Evolutionary conservation across 1,140 invertebrate species (phyloP).

Genomic region (Capitella teleta): DNA sequence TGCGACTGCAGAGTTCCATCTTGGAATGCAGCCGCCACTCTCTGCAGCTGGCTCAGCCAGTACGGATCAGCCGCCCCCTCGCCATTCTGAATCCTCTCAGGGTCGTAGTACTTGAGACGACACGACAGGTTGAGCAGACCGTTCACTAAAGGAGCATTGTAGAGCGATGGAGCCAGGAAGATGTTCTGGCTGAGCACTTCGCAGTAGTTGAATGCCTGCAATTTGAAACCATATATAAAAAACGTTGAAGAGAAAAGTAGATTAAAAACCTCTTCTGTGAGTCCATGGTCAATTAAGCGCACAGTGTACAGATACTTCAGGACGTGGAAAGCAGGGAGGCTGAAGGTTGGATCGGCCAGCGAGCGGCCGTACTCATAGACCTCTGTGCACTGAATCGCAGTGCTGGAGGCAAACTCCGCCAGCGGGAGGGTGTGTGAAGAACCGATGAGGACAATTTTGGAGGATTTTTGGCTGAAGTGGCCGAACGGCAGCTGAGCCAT

Average conservation of each 20-base stretch:
- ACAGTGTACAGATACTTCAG: slow-evolving; percentile 53
- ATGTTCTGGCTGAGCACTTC: slow-evolving; percentile 64
- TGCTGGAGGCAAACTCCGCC: slow-evolving; percentile 59
- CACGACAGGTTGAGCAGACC: slow-evolving; percentile 56
- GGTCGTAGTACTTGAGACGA: slow-evolving; percentile 69
- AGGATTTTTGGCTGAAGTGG: slow-evolving; percentile 48
- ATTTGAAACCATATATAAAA: neutral
- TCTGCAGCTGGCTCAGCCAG: slow-evolving; percentile 40
- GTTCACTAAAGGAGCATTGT: slow-evolving; percentile 48
- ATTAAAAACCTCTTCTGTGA: slow-evolving; percentile 50
- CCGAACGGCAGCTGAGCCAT: slow-evolving; percentile 71
- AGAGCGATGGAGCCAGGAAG: slow-evolving; percentile 44
- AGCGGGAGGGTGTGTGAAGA: slow-evolving; percentile 44
- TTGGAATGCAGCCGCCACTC: slow-evolving; percentile 23
- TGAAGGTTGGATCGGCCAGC: slow-evolving; percentile 61
- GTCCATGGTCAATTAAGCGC: slow-evolving; percentile 65
- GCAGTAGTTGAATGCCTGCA: slow-evolving; percentile 60
- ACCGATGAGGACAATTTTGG: slow-evolving; percentile 67
- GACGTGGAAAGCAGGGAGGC: slow-evolving; percentile 60
- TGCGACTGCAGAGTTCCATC: no score
- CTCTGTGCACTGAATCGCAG: slow-evolving; percentile 85
- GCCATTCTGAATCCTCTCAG: slow-evolving; percentile 45
- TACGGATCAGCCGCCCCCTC: slow-evolving; percentile 39
- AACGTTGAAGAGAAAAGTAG: neutral
- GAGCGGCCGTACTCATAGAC: slow-evolving; percentile 85